Evolutionary conservation across 1,140 invertebrate genomes (phyloP), one percentile per base, ranked within the genome.

Genomic region (Plutomurus gul): DNA sequence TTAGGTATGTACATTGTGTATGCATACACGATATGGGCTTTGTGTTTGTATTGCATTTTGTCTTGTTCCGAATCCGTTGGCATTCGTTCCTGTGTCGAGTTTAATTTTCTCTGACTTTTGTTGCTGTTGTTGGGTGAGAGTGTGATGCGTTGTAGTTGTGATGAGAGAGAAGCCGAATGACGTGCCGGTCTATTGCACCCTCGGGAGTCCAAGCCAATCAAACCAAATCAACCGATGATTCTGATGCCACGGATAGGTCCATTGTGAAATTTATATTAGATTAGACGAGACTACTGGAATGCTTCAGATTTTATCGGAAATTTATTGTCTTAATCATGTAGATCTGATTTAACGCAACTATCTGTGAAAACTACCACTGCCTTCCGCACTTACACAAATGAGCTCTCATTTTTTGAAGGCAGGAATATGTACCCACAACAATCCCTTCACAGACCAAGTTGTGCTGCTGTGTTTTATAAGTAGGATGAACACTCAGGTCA

Each of bases 91-190:
- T 65, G 56, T 65, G 56, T 65, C 56, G 13, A 65, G 30, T 27
- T 65, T 65, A 65, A 65, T 65, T 65, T 65, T 65, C 56, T 65
- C 16, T 65, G 56, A 65, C 56, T 65, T 65, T 65, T 65, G 56
- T 65, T n/a, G 56, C 27, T 65, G 30, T 65, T 65, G 30, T 65
- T n/a, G 56, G n/a, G n/a, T n/a, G n/a, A n/a, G n/a, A n/a, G n/a
- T n/a, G n/a, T n/a, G n/a, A 1, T 43, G 39, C 39, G 11, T 43
- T 43, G 39, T 43, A n/a, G n/a, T 10, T 43, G 39, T 10, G 39
- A 13, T 30, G n/a, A n/a, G n/a, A 33, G 56, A 65, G 27, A 65
- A 30, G 56, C 56, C 56, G 56, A 65, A 36, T 65, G 56, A 27
- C 56, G 27, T 30, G 30, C 30, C 27, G 18, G 11, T 65, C 25